Conservation (phyloP, 2,888 invertebrate species). For the Spisula solida region DNA sequence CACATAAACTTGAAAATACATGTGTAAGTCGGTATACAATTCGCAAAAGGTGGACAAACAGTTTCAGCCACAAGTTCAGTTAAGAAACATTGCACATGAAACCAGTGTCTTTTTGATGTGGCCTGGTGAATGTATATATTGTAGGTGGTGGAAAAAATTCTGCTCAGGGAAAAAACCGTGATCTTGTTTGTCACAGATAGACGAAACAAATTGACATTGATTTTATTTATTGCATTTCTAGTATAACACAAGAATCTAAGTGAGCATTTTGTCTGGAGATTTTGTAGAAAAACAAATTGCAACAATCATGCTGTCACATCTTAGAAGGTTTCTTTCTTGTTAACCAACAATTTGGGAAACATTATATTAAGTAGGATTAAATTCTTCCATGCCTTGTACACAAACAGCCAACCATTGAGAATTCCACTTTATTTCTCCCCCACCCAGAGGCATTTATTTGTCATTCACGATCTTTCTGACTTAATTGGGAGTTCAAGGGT, state of each 20-base stretch:
- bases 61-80: too few relatives aligned
- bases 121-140: too few relatives aligned
- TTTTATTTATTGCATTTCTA: not conserved
- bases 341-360: conserved; percentile 17
- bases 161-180: not conserved
- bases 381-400: not conserved
- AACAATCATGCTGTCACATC: not conserved
- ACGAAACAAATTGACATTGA: conserved; percentile 22
- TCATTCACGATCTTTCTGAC: not conserved
- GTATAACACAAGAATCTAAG: not conserved
- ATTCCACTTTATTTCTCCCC: not conserved
- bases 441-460: not conserved
- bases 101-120: too few relatives aligned
- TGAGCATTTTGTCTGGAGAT: conserved; percentile 2
- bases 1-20: too few relatives aligned
- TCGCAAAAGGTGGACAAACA: too few relatives aligned
- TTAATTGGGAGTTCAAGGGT: not conserved
- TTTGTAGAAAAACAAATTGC: not conserved
- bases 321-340: conserved; percentile 3
- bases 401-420: not conserved
- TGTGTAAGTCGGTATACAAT: too few relatives aligned
- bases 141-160: not conserved
- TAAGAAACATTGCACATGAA: too few relatives aligned
- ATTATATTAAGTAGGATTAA: not conserved
- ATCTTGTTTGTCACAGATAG: conserved; percentile 16